These are phyloP conservation scores for Scaptodrosophila lebanonensis DNA, from an alignment of 1,140 invertebrate genomes.

Conservation along the genomic window DNA sequence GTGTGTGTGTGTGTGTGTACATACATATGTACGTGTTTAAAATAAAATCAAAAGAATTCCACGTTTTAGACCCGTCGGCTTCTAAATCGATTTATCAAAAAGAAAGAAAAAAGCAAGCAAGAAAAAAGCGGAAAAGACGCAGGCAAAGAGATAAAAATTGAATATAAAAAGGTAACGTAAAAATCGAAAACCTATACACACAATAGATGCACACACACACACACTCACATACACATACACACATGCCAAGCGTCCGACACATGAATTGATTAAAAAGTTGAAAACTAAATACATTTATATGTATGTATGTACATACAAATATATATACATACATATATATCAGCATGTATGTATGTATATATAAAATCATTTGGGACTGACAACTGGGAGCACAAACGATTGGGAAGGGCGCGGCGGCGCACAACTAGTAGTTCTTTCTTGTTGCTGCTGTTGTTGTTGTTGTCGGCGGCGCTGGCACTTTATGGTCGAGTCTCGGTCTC, in stretches of 20 bases:
- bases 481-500: background rate
- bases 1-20: conserved; percentile 8
- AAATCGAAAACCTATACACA: conserved; percentile 70
- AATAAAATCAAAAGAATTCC: conserved; percentile 72
- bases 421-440: no score
- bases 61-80: conserved; percentile 70
- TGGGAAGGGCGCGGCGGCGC: no score
- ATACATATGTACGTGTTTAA: conserved; percentile 31
- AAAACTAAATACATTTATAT: no score
- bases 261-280: conserved; percentile 73
- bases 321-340: conserved; percentile 15
- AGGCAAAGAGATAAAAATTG: conserved; percentile 73
- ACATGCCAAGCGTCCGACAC: conserved; percentile 29
- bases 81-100: conserved; percentile 74
- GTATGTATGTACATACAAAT: conserved; percentile 22
- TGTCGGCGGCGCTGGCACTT: no score
- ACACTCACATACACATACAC: conserved; percentile 4
- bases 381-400: no score
- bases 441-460: no score
- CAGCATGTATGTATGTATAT: background rate
- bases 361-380: conserved; percentile 10
- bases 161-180: conserved; percentile 69
- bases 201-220: conserved; percentile 57
- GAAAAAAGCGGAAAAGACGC: conserved; percentile 63
- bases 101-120: conserved; percentile 32